Evolutionary conservation across 2,888 invertebrate species (phyloP).

Genomic region (Platycheirus albimanus): DNA sequence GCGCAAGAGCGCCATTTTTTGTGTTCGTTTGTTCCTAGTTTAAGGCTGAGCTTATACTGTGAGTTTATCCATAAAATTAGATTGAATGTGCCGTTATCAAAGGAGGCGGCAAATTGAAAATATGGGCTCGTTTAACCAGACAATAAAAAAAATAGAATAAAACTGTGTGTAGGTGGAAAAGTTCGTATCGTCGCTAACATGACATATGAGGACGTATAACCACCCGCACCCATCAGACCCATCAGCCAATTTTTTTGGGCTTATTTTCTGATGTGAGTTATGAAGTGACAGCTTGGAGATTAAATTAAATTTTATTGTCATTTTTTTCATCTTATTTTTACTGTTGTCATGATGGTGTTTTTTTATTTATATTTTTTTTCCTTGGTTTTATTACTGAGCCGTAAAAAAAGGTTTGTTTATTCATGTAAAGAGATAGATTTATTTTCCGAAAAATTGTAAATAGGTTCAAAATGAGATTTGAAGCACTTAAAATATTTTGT

Average conservation of each 20-base stretch:
- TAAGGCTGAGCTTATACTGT: constrained; percentile 33
- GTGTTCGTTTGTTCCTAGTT: background rate
- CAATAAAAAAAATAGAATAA: constrained; percentile 15
- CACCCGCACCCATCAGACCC: background rate
- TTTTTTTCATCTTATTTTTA: constrained; percentile 4
- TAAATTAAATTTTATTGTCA: constrained; percentile 48
- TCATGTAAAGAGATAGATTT: constrained; percentile 9
- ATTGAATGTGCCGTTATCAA: constrained; percentile 70
- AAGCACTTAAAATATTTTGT: no score
- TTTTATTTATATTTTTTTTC: background rate
- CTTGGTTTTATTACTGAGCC: background rate
- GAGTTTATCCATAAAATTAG: constrained; percentile 71
- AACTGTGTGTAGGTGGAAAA: constrained; percentile 9
- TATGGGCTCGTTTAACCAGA: constrained; percentile 37
- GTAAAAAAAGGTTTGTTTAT: constrained; percentile 3
- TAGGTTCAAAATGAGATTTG: no score
- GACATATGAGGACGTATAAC: constrained; percentile 34
- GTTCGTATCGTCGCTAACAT: constrained; percentile 9
- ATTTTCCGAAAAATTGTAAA: no score
- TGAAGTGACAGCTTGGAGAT: constrained; percentile 45
- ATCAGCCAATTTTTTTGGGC: constrained; percentile 27
- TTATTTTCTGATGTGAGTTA: constrained; percentile 42
- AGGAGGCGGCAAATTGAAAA: constrained; percentile 70
- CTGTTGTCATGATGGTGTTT: constrained; percentile 3
- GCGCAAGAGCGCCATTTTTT: constrained; percentile 18